Base-by-base conservation (phyloP, 1,140 invertebrate species). In the Papilio polyxenes region DNA sequence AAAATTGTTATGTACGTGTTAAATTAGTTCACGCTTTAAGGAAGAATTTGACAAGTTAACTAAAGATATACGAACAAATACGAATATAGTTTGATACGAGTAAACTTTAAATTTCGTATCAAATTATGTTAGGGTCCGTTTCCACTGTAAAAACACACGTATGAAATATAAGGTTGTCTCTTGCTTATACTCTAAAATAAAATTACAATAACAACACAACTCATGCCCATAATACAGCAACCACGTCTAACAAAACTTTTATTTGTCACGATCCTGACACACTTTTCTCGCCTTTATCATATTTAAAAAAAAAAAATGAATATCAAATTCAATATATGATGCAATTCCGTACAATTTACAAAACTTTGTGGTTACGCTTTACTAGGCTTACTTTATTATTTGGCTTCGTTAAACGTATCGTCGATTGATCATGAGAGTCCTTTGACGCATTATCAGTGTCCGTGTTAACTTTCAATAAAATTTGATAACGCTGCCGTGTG, bases 1-100 rank as follows among this genome's bases (percentile, higher is more conserved):
- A 88, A 89, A 89, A 91, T 88, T 89, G 88, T 90, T 88, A 87
- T 86, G 48, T 83, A 78, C 82, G 81, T 82, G 85, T 75, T 62
- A 80, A 80, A 80, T 80, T 80, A 80, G 78, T 80, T 80, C 62
- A 44, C 40, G 56, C 44, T 65, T 62, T 69, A 80, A 80, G 78
- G 59, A 80, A 80, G 62, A 23, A 17, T 53, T 31, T 44, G 74
- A 48, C 72, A 69, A 75, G 62, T 59, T 75, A 56, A 59, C 72
- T 53, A 44, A 72, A 59, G 53, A 59, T 75, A 74, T 72, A 37
- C 51, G 23, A 31, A 49, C 20, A 3, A 10, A 13, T 31, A 69
- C 11, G 15, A 72, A 72, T 72, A 11, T 0, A 40, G 31, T 37
- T 72, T 65, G 62, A 3, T 6, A 65, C 62, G 4, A 62, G 59